Conservation (phyloP, 1,140 invertebrate genomes). For the Lamellibrachia luymesi region DNA sequence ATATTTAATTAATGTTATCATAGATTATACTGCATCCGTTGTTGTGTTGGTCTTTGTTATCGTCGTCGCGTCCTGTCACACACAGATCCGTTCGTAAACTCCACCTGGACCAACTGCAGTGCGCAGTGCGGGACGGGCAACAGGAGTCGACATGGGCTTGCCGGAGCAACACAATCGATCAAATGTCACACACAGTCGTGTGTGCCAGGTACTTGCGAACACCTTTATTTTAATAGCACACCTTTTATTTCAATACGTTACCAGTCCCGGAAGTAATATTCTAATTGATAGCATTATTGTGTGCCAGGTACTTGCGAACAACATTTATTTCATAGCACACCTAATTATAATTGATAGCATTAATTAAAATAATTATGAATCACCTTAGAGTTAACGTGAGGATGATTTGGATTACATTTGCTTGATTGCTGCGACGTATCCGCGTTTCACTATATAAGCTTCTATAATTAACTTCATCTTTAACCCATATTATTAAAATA, state of each 20-base stretch:
- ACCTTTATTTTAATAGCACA: not conserved
- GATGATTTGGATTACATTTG: too few relatives aligned
- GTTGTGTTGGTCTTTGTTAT: conserved; percentile 20
- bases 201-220: not conserved
- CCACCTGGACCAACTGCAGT: not conserved
- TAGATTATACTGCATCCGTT: not conserved
- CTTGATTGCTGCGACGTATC: not conserved
- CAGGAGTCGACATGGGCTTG: not conserved
- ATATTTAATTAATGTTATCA: not conserved
- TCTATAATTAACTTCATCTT: not conserved
- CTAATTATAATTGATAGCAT: not conserved
- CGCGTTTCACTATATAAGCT: too few relatives aligned
- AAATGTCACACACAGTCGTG: not conserved
- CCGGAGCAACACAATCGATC: not conserved
- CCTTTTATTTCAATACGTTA: not conserved
- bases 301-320: not conserved
- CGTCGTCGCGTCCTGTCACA: too few relatives aligned
- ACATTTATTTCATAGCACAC: not conserved
- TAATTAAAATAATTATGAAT: not conserved
- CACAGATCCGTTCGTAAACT: not conserved
- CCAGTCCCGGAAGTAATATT: not conserved
- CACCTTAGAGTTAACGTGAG: too few relatives aligned
- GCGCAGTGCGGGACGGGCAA: not conserved
- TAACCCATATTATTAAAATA: not conserved
- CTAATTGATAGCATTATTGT: not conserved